Percentiles rank a stretch among this genome's conserved stretches.
phyloP scores from a whole-genome alignment of 2,113 vertebrate genomes.

The Myrmecobius fasciatus region DNA sequence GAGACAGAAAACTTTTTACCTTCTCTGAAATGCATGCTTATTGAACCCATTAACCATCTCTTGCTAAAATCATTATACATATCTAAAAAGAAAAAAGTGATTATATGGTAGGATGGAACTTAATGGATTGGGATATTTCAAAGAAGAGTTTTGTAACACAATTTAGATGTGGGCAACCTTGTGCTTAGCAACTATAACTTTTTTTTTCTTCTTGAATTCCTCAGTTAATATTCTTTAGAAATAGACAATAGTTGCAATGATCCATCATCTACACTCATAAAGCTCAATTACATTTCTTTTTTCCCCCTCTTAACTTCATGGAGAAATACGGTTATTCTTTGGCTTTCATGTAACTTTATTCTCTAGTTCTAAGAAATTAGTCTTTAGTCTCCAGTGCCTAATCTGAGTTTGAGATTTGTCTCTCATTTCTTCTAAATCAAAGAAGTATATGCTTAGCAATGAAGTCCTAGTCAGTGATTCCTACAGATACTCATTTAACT shows the following conservation, averaged over 20 bases:
- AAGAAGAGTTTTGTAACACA: neutral
- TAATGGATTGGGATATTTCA: conserved; percentile 6
- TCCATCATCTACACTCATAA: neutral
- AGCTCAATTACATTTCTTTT: neutral
- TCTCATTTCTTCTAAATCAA: conserved; percentile 3
- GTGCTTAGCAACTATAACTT: neutral
- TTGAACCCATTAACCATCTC: neutral
- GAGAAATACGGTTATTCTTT: neutral
- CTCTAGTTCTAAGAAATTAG: neutral
- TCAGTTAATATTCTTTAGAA: conserved; percentile 2
- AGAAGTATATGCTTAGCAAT: neutral
- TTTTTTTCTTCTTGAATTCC: neutral
- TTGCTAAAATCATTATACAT: conserved; percentile 16
- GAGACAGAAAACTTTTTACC: neutral
- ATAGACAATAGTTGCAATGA: neutral
- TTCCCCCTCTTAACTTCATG: neutral
- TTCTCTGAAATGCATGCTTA: neutral
- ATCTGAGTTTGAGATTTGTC: neutral
- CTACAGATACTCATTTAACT: conserved; percentile 12
- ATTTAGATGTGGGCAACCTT: neutral
- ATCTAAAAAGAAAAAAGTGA: conserved; percentile 31
- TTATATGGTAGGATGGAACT: neutral
- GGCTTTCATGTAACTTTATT: neutral
- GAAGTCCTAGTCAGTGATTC: neutral
- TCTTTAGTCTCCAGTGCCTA: conserved; percentile 6